These are phyloP conservation scores for Mionectes olivaceus DNA, from an alignment of 2,797 vertebrate genomes.

Conservation along the genomic window DNA sequence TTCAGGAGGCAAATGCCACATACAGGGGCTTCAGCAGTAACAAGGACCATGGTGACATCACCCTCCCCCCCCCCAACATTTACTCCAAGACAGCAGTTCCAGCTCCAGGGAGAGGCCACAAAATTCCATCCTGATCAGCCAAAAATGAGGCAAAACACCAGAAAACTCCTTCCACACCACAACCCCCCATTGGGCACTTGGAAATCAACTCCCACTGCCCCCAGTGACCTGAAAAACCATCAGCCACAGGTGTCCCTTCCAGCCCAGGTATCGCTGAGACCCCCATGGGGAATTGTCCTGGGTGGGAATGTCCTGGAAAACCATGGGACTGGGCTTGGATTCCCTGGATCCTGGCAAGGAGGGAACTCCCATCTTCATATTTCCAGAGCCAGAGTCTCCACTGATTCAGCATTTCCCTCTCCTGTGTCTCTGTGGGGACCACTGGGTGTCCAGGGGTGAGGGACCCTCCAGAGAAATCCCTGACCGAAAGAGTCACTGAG, in stretches of 20 bases:
- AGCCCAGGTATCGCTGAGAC: accelerated
- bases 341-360: accelerated
- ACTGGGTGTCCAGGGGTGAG: accelerated
- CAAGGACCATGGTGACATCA: neutral
- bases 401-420: accelerated
- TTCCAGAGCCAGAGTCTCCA: neutral
- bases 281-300: accelerated
- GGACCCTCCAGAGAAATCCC: neutral
- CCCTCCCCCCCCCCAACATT: neutral
- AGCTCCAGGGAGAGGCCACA: neutral
- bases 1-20: neutral
- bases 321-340: accelerated
- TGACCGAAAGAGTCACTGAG: neutral
- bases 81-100: conserved; percentile 14
- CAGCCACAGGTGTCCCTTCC: accelerated
- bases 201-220: neutral
- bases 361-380: neutral
- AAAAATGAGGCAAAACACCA: neutral
- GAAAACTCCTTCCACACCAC: neutral
- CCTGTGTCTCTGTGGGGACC: neutral
- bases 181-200: neutral
- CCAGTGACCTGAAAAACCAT: accelerated
- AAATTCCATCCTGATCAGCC: neutral
- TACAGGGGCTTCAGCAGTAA: no score
- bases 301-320: accelerated